phyloP scores from a whole-genome alignment of 2,888 invertebrate species.

The Eupsilia transversa region DNA sequence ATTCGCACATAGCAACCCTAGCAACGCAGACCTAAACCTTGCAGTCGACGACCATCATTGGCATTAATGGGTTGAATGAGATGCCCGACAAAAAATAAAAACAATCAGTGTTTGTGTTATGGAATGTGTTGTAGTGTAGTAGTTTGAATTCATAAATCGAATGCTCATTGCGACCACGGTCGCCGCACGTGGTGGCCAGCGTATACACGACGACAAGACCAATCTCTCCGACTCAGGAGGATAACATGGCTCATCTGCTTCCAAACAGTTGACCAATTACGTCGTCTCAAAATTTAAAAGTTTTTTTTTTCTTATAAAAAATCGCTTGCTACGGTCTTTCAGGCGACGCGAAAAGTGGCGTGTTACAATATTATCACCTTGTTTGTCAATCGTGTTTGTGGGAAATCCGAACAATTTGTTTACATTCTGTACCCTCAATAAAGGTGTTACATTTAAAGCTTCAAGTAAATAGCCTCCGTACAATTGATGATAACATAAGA shows the following conservation, averaged over 20 bases:
- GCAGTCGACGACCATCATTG: slow-evolving; percentile 12
- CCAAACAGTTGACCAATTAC: slow-evolving; percentile 66
- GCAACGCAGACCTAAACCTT: background rate
- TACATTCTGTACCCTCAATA: slow-evolving; percentile 79
- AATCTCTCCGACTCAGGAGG: slow-evolving; percentile 51
- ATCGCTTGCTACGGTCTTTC: slow-evolving; percentile 8
- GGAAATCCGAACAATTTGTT: slow-evolving; percentile 84
- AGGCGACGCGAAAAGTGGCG: slow-evolving; percentile 42
- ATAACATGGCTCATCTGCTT: slow-evolving; percentile 72
- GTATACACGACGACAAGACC: slow-evolving; percentile 38
- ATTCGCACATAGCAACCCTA: slow-evolving; percentile 4
- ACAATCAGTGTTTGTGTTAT: slow-evolving; percentile 47
- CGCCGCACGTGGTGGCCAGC: slow-evolving; percentile 45
- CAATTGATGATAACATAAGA: slow-evolving; percentile 76
- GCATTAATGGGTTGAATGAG: slow-evolving; percentile 33
- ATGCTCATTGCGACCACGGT: slow-evolving; percentile 41
- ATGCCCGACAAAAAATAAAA: slow-evolving; percentile 50
- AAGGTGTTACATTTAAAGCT: slow-evolving; percentile 80
- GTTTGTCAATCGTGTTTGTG: slow-evolving; percentile 81
- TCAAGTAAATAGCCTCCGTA: slow-evolving; percentile 77
- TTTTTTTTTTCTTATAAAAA: background rate
- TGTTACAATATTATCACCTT: slow-evolving; percentile 65
- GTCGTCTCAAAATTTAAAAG: slow-evolving; percentile 56
- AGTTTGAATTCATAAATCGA: slow-evolving; percentile 52
- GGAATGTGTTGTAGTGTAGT: slow-evolving; percentile 51